A percentile compares a stretch with the other conserved stretches of the same genome.
Conservation (phyloP, 2,113 vertebrate species). For the rabbit (Oryctolagus cuniculus) region DNA sequence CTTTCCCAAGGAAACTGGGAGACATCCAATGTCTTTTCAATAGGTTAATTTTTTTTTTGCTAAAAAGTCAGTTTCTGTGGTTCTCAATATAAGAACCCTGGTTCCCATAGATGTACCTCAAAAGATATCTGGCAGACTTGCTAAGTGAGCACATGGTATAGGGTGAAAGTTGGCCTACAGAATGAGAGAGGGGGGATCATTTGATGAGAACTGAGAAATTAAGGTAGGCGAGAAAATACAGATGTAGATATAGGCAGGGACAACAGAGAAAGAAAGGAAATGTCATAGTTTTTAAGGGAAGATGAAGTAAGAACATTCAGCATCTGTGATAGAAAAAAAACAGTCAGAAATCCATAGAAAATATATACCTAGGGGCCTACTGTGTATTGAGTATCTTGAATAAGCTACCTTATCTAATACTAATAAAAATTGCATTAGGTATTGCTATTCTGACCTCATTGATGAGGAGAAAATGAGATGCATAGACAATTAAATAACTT, state of each 20-base stretch:
- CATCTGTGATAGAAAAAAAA: neutral
- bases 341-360: constrained; percentile 1
- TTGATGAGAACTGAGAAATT: constrained; percentile 17
- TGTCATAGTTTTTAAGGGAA: neutral
- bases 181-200: neutral
- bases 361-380: neutral
- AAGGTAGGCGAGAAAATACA: constrained; percentile 38
- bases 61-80: constrained; percentile 37
- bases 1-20: constrained; percentile 33
- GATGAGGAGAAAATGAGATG: constrained; percentile 14
- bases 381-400: neutral
- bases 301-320: constrained; percentile 23
- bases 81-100: constrained; percentile 16
- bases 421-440: constrained; percentile 13
- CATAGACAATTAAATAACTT: constrained; percentile 28
- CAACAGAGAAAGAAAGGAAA: neutral
- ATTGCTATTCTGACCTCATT: too few species aligned
- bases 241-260: constrained; percentile 30
- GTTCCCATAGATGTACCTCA: constrained; percentile 29
- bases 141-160: constrained; percentile 27
- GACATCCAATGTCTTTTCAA: constrained; percentile 1
- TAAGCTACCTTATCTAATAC: constrained; percentile 47
- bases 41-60: constrained; percentile 44
- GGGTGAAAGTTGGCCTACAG: constrained; percentile 14
- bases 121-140: constrained; percentile 9